Base-by-base conservation (phyloP, 2,797 vertebrate genomes). In the Apogon hyalosoma region DNA sequence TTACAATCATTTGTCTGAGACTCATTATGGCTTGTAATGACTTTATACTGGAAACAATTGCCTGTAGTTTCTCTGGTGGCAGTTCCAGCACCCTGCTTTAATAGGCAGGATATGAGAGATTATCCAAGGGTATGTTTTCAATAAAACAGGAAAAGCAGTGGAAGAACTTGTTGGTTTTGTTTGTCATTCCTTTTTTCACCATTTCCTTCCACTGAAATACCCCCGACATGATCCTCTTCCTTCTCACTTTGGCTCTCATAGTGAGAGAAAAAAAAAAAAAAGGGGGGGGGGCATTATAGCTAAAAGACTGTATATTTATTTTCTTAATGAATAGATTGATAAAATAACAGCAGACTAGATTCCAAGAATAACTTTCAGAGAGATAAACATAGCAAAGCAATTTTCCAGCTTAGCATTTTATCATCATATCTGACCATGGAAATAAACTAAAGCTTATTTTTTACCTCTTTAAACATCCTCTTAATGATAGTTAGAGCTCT, bases 101-200 rank as follows among this genome's bases (percentile, higher is more conserved):
- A 89, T 87, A 76, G 79, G 76, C 78, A 84, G 87, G 84, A 91
- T 87, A 86, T 80, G 63, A 86, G 80, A 64, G 72, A 88, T 90
- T 79, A 90, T 88, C 69, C 79, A 69, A 48, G 55, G 56, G 69
- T 79, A 82, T 90, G 90, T 87, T 91, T 91, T 89, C 82, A 92
- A 90, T 91, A 89, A 87, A 70, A 87, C 79, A 78, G 77, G 50
- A 83, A 84, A 87, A 78, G 67, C 38, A 63, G 47, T 58, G 59
- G 38, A 62, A 48, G 50, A 67, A 82, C 58, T 67, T 55, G 52
- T 7, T 0, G 49, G 28, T 82, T 82, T 38, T 24, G 70, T 66
- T 61, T 18, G 52, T 7, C 4, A 63, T 63, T 65, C 49, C 19
- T 73, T 76, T 60, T 28, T 28, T 21, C 7, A 66, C 55, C 41